Base-by-base conservation (phyloP, 1,140 invertebrate species). In the Bombus soroeensis region DNA sequence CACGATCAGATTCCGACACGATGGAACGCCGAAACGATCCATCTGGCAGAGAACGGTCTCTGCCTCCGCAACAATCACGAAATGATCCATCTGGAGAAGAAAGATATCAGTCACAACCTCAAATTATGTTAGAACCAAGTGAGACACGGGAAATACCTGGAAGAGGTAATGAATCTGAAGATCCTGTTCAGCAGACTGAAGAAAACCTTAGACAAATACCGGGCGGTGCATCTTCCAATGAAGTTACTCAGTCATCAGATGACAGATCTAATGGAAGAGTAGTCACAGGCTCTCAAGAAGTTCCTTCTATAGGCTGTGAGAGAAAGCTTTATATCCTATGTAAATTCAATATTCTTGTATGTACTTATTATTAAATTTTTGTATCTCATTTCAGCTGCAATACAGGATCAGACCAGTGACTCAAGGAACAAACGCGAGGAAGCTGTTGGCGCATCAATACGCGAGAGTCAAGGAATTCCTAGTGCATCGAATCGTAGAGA, bases 41-140 rank as follows among this genome's bases (percentile, higher is more conserved):
- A 1, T 94, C 94, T 0, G 94, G 95, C 10, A 92, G 94, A 59
- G 94, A 95, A 87, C 87, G 93, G 64, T 92, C 93, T 12, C 53
- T 95, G 6, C 92, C 93, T 12, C 92, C 92, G 9, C 92, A 91
- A 32, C 94, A 94, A 76, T 93, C 94, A 18, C 89, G 95, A 10
- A 95, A 95, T n/a, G 94, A 95, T 88, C 94, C 95, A 0, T 94
- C 95, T 0, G 94, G 94, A 0, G 94, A 95, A 47, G 94, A 95
- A 68, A 91, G 94, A 68, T 79, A 78, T 25, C 77, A 91, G 22
- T 22, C 85, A 10, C 90, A 92, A 68, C 37, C 88, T 13, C 92
- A 91, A 73, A 87, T 87, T 79, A 92, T 72, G 68, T 62, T 92
- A 1, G 94, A 95, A 71, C 79, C 92, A 6, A 92, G 85, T 32